phyloP scores from a whole-genome alignment of 2,888 invertebrate genomes.

The Caenorhabditis zanzibari region DNA sequence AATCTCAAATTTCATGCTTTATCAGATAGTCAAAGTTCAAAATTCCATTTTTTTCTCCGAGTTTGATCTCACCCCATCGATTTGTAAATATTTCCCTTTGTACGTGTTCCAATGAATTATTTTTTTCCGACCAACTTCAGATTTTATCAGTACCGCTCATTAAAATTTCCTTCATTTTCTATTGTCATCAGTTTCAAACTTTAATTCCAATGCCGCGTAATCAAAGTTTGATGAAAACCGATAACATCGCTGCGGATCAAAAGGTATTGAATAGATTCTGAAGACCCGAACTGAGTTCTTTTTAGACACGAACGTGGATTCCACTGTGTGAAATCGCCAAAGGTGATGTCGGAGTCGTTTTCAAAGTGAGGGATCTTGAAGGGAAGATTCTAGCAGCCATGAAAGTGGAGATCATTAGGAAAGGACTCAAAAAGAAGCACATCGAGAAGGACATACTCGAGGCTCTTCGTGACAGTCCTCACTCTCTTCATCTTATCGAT shows the following conservation, averaged over 20 bases:
- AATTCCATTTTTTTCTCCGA: too few relatives aligned
- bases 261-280: slow-evolving; percentile 13
- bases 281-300: too few relatives aligned
- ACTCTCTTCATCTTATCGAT: slow-evolving; percentile 32
- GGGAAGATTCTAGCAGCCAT: slow-evolving; percentile 29
- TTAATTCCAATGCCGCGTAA: slow-evolving; percentile 22
- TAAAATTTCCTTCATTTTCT: background rate
- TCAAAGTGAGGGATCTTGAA: slow-evolving; percentile 36
- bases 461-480: slow-evolving; percentile 16
- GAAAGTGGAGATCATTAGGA: slow-evolving; percentile 45
- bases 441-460: slow-evolving; percentile 36
- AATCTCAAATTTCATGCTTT: too few relatives aligned
- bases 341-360: slow-evolving; percentile 43
- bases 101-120: background rate
- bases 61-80: too few relatives aligned
- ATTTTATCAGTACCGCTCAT: background rate
- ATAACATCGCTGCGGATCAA: slow-evolving; percentile 16
- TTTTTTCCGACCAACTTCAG: background rate
- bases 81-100: too few relatives aligned
- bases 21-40: too few relatives aligned
- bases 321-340: slow-evolving; percentile 31
- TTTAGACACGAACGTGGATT: slow-evolving; percentile 38
- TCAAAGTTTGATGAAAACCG: slow-evolving; percentile 2
- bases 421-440: slow-evolving; percentile 17
- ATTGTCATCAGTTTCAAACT: background rate